phyloP scores from a whole-genome alignment of 2,113 vertebrate species.

The Polyodon spathula region DNA sequence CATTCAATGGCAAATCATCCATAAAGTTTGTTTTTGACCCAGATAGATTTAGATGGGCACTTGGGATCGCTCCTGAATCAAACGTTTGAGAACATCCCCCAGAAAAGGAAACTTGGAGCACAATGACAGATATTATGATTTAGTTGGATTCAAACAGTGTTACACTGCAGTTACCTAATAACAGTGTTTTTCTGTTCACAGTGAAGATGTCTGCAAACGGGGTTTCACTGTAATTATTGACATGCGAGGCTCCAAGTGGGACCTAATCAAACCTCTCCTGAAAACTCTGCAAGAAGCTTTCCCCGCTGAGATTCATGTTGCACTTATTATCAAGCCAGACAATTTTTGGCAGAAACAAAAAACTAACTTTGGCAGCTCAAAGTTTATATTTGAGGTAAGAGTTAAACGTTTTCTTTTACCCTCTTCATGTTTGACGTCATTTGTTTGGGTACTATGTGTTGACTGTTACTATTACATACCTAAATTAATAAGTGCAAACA shows the following conservation, averaged over 20 bases:
- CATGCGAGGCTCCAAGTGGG: conserved; percentile 98
- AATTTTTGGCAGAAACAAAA: conserved; percentile 99
- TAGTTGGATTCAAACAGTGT: background rate
- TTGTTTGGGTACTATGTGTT: no score
- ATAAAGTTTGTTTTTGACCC: background rate
- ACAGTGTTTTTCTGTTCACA: conserved; percentile 42
- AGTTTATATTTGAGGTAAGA: conserved; percentile 95
- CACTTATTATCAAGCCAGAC: conserved; percentile 97
- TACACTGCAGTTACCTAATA: background rate
- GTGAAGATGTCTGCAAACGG: conserved; percentile 93
- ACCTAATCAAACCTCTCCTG: conserved; percentile 92
- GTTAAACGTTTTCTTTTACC: no score
- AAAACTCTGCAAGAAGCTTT: conserved; percentile 96
- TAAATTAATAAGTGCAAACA: no score
- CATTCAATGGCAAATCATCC: conserved; percentile 4
- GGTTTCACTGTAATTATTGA: conserved; percentile 98
- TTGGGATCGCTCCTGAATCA: background rate
- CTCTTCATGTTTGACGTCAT: no score
- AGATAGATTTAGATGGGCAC: background rate
- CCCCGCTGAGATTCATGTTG: conserved; percentile 89
- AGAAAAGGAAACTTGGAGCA: no score
- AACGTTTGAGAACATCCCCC: no score
- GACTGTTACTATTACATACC: no score
- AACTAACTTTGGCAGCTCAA: conserved; percentile 96
- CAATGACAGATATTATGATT: background rate